Base-by-base conservation (phyloP, 2,797 vertebrate species). In the Chromis chromis region DNA sequence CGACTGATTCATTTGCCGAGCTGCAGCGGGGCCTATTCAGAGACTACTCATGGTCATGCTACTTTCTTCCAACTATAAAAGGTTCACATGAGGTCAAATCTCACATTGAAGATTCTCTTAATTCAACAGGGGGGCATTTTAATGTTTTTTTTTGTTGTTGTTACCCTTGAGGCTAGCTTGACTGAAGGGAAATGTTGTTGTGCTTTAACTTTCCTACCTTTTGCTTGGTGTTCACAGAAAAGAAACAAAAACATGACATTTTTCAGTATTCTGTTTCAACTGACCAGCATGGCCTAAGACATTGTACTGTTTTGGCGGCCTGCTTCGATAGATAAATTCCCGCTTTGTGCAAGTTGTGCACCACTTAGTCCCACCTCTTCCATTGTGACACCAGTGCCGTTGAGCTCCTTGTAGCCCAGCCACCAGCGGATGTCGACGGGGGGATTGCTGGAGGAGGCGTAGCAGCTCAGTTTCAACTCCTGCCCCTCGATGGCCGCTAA, bases 341-440 rank as follows among this genome's bases (percentile, higher is more conserved):
- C 54, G 40, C 11, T 28, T 81, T 63, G 57, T 79, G 33, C 17
- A 46, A 19, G 48, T 28, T 65, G 59, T 40, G 10, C 48, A 24
- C n/a, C 31, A n/a, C 63, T 52, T 33, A 22, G 54, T 60, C 91
- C 83, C 86, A 97, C 96, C 88, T 96, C 92, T 53, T 89, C 90
- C 64, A 90, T 33, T 0, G 76, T 87, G 63, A 92, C 90, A 36
- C 74, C 76, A 0, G 92, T 91, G 70, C 88, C 74, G 75, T 88
- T 92, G 81, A 98, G 94, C 84, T 97, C 95, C 74, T 87, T 91
- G 84, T 94, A 92, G 39, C 96, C 96, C 54, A 97, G 88, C 96
- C 96, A 97, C 97, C 97, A 98, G 64, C 95, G 94, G 55, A 98
- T 93, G 50, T 94, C 81, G 4, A 96, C 95, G 0, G 91, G 91